phyloP scores from a whole-genome alignment of 2,888 invertebrate species.

The Labia minor region DNA sequence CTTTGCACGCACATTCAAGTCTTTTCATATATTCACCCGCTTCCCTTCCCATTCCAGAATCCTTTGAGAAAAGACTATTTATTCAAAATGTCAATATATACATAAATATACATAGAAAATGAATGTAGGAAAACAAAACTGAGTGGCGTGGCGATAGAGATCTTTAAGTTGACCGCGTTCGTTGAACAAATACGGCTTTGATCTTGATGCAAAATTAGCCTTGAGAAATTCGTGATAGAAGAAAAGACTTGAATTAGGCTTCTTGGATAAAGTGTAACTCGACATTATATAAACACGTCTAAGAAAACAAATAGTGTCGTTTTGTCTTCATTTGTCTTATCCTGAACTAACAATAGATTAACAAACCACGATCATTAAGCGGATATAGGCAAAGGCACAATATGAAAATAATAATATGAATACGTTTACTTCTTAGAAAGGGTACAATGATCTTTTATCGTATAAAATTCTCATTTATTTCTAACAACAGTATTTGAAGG shows the following conservation, averaged over 20 bases:
- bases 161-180: neutral
- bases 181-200: neutral
- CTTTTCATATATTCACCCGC: no score
- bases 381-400: no score
- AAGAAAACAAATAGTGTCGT: neutral
- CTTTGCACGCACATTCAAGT: neutral
- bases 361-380: no score
- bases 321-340: neutral
- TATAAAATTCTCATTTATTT: no score
- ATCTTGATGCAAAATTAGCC: neutral
- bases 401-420: no score
- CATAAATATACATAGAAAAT: neutral
- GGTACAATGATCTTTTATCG: no score
- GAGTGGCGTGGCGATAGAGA: constrained; percentile 3
- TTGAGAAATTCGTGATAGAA: neutral
- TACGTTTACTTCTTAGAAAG: no score
- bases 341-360: no score
- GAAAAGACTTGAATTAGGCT: neutral
- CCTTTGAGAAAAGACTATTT: no score
- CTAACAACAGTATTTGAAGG: no score
- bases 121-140: neutral
- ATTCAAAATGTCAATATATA: no score
- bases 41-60: neutral
- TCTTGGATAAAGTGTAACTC: constrained; percentile 4
- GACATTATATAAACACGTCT: constrained; percentile 1